A percentile compares a stretch with the other conserved stretches of the same genome.
phyloP scores from a whole-genome alignment of 2,797 vertebrate species.

The Sorex maritimensis region DNA sequence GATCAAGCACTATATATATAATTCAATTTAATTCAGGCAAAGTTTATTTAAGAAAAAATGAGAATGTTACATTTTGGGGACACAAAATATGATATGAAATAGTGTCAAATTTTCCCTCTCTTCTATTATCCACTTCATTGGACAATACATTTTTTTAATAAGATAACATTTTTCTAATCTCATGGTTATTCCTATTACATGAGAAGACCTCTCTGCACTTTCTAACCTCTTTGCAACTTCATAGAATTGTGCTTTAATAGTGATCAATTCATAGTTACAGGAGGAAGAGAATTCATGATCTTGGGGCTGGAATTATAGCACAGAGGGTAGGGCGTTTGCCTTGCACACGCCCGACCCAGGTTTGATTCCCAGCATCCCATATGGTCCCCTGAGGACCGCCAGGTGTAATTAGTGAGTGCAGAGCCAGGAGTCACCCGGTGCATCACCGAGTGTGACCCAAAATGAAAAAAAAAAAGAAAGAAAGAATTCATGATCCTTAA shows the following conservation, averaged over 20 bases:
- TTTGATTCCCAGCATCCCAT: too few relatives aligned
- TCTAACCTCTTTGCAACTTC: background rate
- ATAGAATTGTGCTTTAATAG: background rate
- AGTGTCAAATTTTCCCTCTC: background rate
- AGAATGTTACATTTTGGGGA: constrained; percentile 29
- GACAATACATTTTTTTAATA: background rate
- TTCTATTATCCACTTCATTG: constrained; percentile 10
- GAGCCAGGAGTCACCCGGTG: too few relatives aligned
- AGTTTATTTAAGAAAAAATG: constrained; percentile 12
- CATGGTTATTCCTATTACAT: background rate
- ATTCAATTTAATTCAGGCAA: constrained; percentile 15
- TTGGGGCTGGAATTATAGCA: too few relatives aligned
- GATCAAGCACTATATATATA: background rate
- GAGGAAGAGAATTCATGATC: too few relatives aligned
- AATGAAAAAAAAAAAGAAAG: too few relatives aligned
- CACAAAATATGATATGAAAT: constrained; percentile 15
- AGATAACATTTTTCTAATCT: background rate
- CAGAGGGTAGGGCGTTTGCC: too few relatives aligned
- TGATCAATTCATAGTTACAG: too few relatives aligned
- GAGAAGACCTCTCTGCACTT: background rate
- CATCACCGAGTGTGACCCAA: too few relatives aligned
- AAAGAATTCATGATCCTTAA: too few relatives aligned
- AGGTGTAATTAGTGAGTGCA: too few relatives aligned
- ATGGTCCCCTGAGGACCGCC: too few relatives aligned
- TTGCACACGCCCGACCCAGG: too few relatives aligned